Evolutionary conservation across 1,140 invertebrate genomes (phyloP).

Genomic region (Diuraphis noxia): DNA sequence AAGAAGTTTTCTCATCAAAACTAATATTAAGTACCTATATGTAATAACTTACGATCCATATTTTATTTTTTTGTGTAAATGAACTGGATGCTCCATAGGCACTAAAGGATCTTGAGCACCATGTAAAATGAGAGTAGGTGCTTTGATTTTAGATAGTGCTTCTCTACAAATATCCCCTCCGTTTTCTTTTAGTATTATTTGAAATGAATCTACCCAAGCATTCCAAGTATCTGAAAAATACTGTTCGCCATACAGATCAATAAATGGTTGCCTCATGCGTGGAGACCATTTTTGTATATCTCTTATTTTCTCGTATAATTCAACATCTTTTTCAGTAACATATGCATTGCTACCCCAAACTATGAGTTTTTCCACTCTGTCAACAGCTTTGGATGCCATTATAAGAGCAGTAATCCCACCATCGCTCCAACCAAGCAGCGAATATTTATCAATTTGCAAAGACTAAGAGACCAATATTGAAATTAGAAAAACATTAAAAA

Average conservation of each 20-base stretch:
- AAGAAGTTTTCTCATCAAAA: neutral
- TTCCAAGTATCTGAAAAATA: constrained; percentile 73
- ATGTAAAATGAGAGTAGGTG: constrained; percentile 79
- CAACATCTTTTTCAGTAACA: constrained; percentile 70
- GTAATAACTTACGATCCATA: constrained; percentile 65
- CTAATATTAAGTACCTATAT: neutral
- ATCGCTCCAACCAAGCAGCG: constrained; percentile 86
- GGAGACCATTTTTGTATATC: constrained; percentile 80
- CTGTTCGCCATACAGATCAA: constrained; percentile 75
- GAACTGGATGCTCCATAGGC: constrained; percentile 70
- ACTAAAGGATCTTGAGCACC: constrained; percentile 80
- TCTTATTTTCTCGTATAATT: constrained; percentile 67
- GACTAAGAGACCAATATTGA: constrained; percentile 59
- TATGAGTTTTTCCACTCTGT: constrained; percentile 73
- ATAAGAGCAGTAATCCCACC: constrained; percentile 81
- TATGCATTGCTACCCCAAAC: constrained; percentile 80
- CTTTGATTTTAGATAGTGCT: constrained; percentile 67
- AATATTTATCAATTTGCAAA: constrained; percentile 72
- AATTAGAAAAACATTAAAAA: constrained; percentile 6
- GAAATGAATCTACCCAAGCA: constrained; percentile 73
- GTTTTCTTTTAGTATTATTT: constrained; percentile 64
- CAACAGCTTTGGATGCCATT: constrained; percentile 70
- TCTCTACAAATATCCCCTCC: constrained; percentile 74
- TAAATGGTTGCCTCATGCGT: constrained; percentile 73
- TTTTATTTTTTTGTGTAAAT: constrained; percentile 73